Conservation (phyloP, 2,797 vertebrate genomes). For the Octomys mimax region DNA sequence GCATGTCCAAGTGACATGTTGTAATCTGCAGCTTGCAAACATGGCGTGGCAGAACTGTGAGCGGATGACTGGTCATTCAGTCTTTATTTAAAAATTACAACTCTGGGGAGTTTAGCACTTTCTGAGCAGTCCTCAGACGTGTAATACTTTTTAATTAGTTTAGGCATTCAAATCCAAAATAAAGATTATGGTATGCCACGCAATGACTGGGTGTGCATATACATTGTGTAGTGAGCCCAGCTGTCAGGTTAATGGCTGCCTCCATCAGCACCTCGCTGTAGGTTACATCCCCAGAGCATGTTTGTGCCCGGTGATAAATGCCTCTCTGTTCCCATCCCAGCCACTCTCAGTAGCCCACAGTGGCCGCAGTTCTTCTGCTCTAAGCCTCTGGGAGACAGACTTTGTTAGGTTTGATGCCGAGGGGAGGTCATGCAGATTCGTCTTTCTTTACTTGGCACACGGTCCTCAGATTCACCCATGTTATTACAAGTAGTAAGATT, state of each 20-base stretch:
- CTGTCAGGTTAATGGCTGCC: not conserved
- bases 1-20: not conserved
- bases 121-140: not conserved
- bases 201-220: not conserved
- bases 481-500: not conserved
- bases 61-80: not conserved
- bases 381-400: not conserved
- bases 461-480: not conserved
- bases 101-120: not conserved
- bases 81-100: slow-evolving; percentile 1
- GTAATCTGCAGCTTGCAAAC: not conserved
- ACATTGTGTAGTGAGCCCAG: not conserved
- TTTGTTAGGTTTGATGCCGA: not conserved
- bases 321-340: not conserved
- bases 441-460: not conserved
- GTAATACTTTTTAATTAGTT: not conserved
- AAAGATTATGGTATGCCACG: not conserved
- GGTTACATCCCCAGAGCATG: not conserved
- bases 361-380: not conserved
- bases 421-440: not conserved
- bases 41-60: not conserved
- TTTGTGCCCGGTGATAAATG: not conserved
- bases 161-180: not conserved
- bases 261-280: not conserved
- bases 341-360: not conserved